These are phyloP conservation scores for Pantherophis vulpinus DNA, from an alignment of 2,797 vertebrate species.

Conservation along the genomic window DNA sequence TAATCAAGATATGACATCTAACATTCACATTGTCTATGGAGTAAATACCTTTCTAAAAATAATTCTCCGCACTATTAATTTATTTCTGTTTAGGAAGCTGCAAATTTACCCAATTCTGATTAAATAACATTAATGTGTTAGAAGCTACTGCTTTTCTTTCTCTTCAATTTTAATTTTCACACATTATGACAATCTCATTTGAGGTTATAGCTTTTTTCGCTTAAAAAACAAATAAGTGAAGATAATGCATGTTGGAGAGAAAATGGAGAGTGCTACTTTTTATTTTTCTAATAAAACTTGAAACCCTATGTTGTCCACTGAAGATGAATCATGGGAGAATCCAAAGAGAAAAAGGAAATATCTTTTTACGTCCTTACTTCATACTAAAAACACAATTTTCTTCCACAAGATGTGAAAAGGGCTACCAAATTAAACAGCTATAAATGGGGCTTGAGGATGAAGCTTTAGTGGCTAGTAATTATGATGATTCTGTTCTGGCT, in stretches of 20 bases:
- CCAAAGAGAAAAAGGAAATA: background rate
- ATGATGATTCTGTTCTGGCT: background rate
- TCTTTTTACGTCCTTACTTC: background rate
- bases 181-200: background rate
- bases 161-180: background rate
- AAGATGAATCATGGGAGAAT: background rate
- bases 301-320: background rate
- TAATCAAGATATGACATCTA: background rate
- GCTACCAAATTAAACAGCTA: background rate
- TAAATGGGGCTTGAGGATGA: background rate
- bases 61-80: background rate
- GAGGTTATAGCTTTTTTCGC: background rate
- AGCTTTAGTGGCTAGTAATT: background rate
- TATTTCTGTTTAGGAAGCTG: background rate
- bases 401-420: background rate
- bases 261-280: background rate
- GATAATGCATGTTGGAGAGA: background rate
- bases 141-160: background rate
- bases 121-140: background rate
- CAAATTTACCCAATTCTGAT: background rate
- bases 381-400: background rate
- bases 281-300: background rate
- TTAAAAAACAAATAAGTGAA: background rate
- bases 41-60: background rate
- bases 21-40: background rate